Conservation (phyloP, 2,888 invertebrate genomes). For the Mimachlamys varia region DNA sequence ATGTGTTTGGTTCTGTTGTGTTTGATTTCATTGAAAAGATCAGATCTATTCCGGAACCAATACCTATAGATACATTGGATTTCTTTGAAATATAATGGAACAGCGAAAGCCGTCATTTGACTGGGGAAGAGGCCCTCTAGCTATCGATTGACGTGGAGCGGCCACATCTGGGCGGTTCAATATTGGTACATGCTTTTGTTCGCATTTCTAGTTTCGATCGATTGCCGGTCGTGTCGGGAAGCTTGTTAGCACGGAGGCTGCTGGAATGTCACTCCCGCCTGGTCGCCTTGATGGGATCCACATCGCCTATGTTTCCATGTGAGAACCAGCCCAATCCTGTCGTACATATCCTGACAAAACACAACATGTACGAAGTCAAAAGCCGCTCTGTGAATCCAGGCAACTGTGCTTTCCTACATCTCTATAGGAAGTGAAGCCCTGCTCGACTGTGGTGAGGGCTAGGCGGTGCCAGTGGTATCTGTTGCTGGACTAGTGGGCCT, state of each 20-base stretch:
- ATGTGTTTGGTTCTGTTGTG: not conserved
- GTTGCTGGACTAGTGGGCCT: slow-evolving; percentile 3
- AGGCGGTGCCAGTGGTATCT: not conserved
- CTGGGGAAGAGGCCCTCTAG: slow-evolving; percentile 13
- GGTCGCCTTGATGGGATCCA: not conserved
- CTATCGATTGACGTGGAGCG: slow-evolving; percentile 4
- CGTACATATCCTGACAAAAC: not conserved
- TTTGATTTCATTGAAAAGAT: not conserved
- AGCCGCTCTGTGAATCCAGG: not conserved
- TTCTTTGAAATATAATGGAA: slow-evolving; percentile 18
- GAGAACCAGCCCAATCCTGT: not conserved
- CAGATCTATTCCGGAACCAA: not conserved
- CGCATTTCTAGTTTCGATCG: slow-evolving; percentile 24
- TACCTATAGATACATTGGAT: slow-evolving; percentile 32
- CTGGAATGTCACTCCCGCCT: not conserved
- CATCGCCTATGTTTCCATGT: not conserved
- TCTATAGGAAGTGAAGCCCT: not conserved
- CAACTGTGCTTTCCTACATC: not conserved
- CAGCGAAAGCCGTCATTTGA: slow-evolving; percentile 10
- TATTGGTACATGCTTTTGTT: slow-evolving; percentile 32
- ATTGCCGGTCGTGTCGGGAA: slow-evolving; percentile 8
- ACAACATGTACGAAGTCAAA: not conserved
- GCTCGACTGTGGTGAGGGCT: not conserved
- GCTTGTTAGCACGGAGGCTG: slow-evolving; percentile 25
- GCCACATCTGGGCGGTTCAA: slow-evolving; percentile 31